Evolutionary conservation across 2,888 invertebrate species (phyloP).

Genomic region (Melanargia galathea): DNA sequence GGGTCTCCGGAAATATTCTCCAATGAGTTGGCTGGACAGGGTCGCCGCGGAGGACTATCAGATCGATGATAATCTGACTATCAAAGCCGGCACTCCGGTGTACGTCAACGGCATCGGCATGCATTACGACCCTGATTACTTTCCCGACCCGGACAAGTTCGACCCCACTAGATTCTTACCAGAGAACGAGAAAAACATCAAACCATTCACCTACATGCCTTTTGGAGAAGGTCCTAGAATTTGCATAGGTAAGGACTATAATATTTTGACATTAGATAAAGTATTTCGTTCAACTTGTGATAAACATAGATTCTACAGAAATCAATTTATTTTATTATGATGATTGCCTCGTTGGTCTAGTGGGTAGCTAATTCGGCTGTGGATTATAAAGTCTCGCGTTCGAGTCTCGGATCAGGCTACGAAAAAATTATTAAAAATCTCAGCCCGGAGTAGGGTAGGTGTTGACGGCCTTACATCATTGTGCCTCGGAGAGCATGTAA

Average conservation of each 20-base stretch:
- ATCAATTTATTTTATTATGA: too few species aligned
- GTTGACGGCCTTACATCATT: too few species aligned
- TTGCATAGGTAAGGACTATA: conserved; percentile 78
- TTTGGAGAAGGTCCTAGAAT: conserved; percentile 83
- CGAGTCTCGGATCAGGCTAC: too few species aligned
- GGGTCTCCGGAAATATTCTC: conserved; percentile 42
- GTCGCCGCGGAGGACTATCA: conserved; percentile 41
- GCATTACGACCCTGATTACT: conserved; percentile 70
- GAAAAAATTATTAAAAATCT: too few species aligned
- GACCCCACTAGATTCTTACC: conserved; percentile 81
- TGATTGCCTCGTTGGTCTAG: too few species aligned
- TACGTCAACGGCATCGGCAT: conserved; percentile 55
- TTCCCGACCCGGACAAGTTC: conserved; percentile 76
- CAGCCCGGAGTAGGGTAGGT: too few species aligned
- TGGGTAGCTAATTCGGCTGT: too few species aligned
- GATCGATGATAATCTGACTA: conserved; percentile 45
- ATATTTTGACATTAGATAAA: background rate
- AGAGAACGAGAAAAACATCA: conserved; percentile 72
- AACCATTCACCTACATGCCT: conserved; percentile 66
- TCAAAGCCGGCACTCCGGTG: conserved; percentile 47
- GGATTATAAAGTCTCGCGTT: too few species aligned
- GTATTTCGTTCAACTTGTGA: too few species aligned
- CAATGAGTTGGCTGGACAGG: conserved; percentile 49
- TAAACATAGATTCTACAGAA: too few species aligned
- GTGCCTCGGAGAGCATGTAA: too few species aligned